Evolutionary conservation across 2,797 vertebrate species (phyloP), one percentile per base, ranked within the genome.

Genomic region (Novumbra hubbsi): DNA sequence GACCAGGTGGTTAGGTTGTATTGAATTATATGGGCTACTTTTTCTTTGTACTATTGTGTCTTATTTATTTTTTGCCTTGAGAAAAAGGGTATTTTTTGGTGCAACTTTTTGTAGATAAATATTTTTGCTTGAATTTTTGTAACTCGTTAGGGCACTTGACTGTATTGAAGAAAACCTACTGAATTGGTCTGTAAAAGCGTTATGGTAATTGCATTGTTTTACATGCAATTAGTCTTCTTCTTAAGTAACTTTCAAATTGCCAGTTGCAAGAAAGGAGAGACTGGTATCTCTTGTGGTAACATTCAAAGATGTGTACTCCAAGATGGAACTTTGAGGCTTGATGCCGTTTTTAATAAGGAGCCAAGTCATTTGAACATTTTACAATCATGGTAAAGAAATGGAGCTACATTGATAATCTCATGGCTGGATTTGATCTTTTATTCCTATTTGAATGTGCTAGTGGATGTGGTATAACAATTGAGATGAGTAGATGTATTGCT

Each of bases 41-140:
- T 12, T 52, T 52, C 9, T 73, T 60, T 75, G 49, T 70, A 2
- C 81, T 79, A 80, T 81, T 45, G 12, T 45, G 9, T 45, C 41
- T 83, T 83, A 79, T 85, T 30, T 75, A 75, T 50, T 84, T 55
- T 77, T 75, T 30, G 30, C 67, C 70, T 74, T 65, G 50, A 49
- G 50, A 38, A 70, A 60, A 65, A 70, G 74, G 73, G 76, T 73
- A 57, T 78, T 68, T 71, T 68, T 69, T 73, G 60, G 75, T 75
- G 70, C 69, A 55, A 80, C 69, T 73, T 63, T 71, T 21, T 76
- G 68, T 74, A n/a, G 64, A 34, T 73, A 60, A 17, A 28, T 1
- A 70, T 63, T 75, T 73, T 70, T 70, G 27, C 64, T 74, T 69
- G 41, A 27, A 52, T 52, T 52, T 70, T 49, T 3, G 6, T 45